These are phyloP conservation scores for Drosophila anomalata DNA, from an alignment of 2,888 invertebrate species.

Conservation along the genomic window DNA sequence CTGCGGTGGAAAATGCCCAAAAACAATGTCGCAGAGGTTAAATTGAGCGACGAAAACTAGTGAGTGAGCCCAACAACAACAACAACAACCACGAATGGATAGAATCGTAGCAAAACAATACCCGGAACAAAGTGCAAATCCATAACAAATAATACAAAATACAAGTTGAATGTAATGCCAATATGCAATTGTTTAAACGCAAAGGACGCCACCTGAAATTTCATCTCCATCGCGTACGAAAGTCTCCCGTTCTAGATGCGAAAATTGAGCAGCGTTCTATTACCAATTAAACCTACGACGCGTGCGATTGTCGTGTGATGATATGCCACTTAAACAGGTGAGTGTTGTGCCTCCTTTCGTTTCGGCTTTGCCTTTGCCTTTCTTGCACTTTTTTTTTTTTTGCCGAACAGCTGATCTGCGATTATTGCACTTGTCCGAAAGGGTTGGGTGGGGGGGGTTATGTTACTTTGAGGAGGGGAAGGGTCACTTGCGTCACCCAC, in stretches of 20 bases:
- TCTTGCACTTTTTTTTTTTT: slow-evolving; percentile 34
- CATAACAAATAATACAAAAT: slow-evolving; percentile 9
- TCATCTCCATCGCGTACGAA: slow-evolving; percentile 46
- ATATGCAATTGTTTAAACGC: slow-evolving; percentile 62
- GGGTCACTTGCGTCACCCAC: slow-evolving; percentile 70
- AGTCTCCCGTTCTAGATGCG: slow-evolving; percentile 67
- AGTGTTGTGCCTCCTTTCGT: slow-evolving; percentile 48
- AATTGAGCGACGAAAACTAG: slow-evolving; percentile 48
- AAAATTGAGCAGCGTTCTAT: slow-evolving; percentile 64
- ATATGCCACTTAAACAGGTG: slow-evolving; percentile 83
- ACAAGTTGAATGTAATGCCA: slow-evolving; percentile 42
- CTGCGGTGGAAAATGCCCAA: slow-evolving; percentile 48
- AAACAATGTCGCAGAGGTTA: slow-evolving; percentile 63
- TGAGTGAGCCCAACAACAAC: slow-evolving; percentile 13
- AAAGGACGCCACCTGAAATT: slow-evolving; percentile 55
- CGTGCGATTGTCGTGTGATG: slow-evolving; percentile 83
- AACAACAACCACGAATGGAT: slow-evolving; percentile 15
- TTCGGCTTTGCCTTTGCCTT: slow-evolving; percentile 4
- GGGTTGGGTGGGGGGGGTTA: slow-evolving; percentile 1
- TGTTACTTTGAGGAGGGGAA: slow-evolving; percentile 10
- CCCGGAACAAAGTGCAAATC: slow-evolving; percentile 29
- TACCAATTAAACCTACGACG: slow-evolving; percentile 79
- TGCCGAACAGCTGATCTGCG: slow-evolving; percentile 69
- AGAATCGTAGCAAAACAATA: slow-evolving; percentile 7
- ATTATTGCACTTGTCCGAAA: slow-evolving; percentile 57